Conservation (phyloP, 2,888 invertebrate genomes). For the Ormyrus pomaceus region DNA sequence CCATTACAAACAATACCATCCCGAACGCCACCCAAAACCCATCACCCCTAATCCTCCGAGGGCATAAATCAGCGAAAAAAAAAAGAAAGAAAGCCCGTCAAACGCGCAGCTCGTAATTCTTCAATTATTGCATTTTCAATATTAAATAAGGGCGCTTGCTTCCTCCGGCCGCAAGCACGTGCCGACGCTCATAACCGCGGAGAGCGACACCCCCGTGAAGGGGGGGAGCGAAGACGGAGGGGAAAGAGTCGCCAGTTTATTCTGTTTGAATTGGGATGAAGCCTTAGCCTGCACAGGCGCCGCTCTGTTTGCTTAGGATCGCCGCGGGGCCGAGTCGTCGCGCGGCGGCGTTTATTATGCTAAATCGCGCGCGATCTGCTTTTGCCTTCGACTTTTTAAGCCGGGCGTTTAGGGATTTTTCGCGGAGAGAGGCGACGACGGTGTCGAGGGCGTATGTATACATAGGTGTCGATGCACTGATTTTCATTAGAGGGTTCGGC, state of each 20-base stretch:
- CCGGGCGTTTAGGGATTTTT: slow-evolving; percentile 3
- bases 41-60: too few species aligned
- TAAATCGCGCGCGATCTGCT: slow-evolving; percentile 7
- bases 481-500: too few species aligned
- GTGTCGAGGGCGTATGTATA: neutral
- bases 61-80: too few species aligned
- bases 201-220: neutral
- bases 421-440: neutral
- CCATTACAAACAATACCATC: too few species aligned
- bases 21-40: too few species aligned
- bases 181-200: slow-evolving; percentile 5
- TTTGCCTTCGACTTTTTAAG: slow-evolving; percentile 25
- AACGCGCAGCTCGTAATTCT: neutral
- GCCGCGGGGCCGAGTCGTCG: neutral
- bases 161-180: slow-evolving; percentile 15
- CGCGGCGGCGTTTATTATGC: neutral
- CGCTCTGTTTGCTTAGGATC: slow-evolving; percentile 33
- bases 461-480: too few species aligned
- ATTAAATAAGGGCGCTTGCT: slow-evolving; percentile 51
- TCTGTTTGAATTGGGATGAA: slow-evolving; percentile 41
- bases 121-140: slow-evolving; percentile 53
- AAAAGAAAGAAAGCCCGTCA: too few species aligned
- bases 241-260: neutral
- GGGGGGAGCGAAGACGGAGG: neutral
- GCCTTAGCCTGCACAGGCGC: neutral